A percentile compares a stretch with the other conserved stretches of the same genome.
These are phyloP conservation scores for Leptobrachium leishanense DNA, from an alignment of 2,113 vertebrate species.

Conservation along the genomic window DNA sequence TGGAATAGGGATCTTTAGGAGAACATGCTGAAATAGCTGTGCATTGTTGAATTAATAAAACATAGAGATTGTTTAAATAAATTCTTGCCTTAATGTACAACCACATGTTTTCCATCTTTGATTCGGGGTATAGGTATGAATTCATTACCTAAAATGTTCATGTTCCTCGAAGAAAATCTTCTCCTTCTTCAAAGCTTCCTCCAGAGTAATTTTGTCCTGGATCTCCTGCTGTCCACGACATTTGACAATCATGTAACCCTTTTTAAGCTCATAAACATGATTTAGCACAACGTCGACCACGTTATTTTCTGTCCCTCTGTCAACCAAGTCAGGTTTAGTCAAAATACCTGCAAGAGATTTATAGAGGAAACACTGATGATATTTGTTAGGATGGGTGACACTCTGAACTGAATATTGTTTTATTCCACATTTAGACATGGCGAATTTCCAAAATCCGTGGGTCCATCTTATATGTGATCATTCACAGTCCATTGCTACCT, in stretches of 20 bases:
- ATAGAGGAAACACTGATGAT: not conserved
- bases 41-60: no score
- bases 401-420: no score
- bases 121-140: no score
- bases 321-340: constrained; percentile 87
- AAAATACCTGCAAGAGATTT: constrained; percentile 73
- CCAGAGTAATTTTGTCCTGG: constrained; percentile 65
- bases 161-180: constrained; percentile 75
- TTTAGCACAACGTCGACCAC: constrained; percentile 74
- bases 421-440: no score
- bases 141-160: constrained; percentile 69
- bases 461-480: no score
- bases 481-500: no score
- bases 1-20: no score
- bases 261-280: constrained; percentile 71
- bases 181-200: constrained; percentile 72
- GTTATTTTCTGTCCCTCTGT: constrained; percentile 75
- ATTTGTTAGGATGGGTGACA: not conserved
- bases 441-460: no score
- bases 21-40: no score
- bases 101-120: no score
- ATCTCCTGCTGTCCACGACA: constrained; percentile 82
- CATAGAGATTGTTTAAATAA: no score
- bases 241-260: constrained; percentile 89
- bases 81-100: no score